Evolutionary conservation across 2,797 vertebrate genomes (phyloP), one percentile per base, ranked within the genome.

Genomic region (Anabas testudineus): DNA sequence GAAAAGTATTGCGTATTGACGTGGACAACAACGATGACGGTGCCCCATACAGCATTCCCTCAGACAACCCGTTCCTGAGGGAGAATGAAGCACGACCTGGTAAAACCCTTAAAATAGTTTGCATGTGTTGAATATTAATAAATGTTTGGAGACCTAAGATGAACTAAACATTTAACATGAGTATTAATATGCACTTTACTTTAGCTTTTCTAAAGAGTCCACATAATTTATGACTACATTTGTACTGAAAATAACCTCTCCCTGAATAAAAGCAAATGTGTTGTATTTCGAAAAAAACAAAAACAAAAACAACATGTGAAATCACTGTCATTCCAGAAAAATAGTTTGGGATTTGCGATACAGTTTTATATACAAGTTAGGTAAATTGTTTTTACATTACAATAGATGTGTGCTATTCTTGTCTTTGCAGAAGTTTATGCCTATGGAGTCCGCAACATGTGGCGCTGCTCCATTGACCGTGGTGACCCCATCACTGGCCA

Each of bases 371-470:
- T 26, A 28, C 46, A n/a, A 45, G 8, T 19, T 36, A 7, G 22
- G 19, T 65, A 7, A 9, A 37, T 46, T 4, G 19, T 28, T 18
- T 5, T 47, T 16, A 49, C 14, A 66, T n/a, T n/a, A n/a, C n/a
- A n/a, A n/a, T n/a, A n/a, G n/a, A n/a, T n/a, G n/a, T n/a, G n/a
- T n/a, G n/a, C n/a, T n/a, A n/a, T 51, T 19, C 62, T 39, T 69
- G 18, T 47, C 51, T 34, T 41, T 59, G 26, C 76, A 47, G 95
- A 96, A 84, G 84, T 96, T 76, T 96, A 93, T 36, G 95, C 95
- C 9, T 96, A 94, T 13, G 95, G 95, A 0, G 95, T 95, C 57
- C 93, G 95, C 48, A 96, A 96, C 87, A 96, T 95, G 95, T 96
- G 95, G 95, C 93, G 94, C 12, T 96, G 95, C 81, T 95, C 95